These are phyloP conservation scores for Mastigias papua DNA, from an alignment of 30 jellyfish, hydroid and myxozoan genomes.

Conservation along the genomic window DNA sequence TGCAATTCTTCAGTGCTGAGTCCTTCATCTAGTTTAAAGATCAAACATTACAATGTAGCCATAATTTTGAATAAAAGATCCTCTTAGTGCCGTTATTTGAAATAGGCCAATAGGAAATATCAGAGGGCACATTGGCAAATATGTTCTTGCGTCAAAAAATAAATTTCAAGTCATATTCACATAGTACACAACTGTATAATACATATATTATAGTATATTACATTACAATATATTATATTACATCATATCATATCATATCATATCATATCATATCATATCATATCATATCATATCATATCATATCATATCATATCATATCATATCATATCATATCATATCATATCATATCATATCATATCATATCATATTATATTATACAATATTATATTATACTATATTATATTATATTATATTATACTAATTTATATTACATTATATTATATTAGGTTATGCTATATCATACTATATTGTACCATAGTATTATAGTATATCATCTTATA, in stretches of 20 bases:
- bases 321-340: no score
- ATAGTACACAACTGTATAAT: no score
- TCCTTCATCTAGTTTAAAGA: slow-evolving; percentile 49
- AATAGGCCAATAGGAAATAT: background rate
- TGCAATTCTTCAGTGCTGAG: slow-evolving; percentile 87
- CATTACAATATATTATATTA: no score
- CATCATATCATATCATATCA: background rate
- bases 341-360: no score
- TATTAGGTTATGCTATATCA: background rate
- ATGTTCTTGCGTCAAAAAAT: no score
- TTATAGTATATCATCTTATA: background rate
- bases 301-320: no score
- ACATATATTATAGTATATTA: background rate
- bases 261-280: no score
- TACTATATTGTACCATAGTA: background rate
- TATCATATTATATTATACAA: no score
- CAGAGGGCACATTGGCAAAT: no score
- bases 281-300: background rate
- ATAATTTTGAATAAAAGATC: no score
- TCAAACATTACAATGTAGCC: background rate
- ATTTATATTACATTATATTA: no score
- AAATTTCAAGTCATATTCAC: no score
- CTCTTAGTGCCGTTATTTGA: background rate
- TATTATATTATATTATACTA: background rate
- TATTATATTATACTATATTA: background rate